These are phyloP conservation scores for Malurus alboscapulatus DNA, from an alignment of 2,113 vertebrate species.

Conservation along the genomic window DNA sequence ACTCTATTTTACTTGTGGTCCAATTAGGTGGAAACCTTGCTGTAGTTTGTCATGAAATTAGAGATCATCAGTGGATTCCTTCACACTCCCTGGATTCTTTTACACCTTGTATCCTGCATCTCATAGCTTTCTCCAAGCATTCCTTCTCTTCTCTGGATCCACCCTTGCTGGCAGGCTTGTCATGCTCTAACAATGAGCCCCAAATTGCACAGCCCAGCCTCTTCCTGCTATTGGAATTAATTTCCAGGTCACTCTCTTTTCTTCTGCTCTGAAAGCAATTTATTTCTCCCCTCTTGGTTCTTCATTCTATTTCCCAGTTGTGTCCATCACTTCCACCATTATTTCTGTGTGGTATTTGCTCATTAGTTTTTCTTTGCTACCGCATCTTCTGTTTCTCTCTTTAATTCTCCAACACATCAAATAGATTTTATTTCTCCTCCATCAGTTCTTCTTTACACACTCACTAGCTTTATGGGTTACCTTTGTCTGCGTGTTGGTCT, in stretches of 20 bases:
- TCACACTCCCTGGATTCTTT: background rate
- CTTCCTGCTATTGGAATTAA: conserved; percentile 45
- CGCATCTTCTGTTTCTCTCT: background rate
- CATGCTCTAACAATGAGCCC: background rate
- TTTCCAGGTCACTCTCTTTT: conserved; percentile 32
- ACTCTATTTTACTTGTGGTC: background rate
- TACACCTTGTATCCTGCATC: background rate
- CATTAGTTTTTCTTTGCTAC: background rate
- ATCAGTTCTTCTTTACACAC: background rate
- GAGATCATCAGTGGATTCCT: background rate
- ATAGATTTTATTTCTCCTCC: background rate
- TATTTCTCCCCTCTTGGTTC: background rate
- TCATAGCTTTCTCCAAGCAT: conserved; percentile 9
- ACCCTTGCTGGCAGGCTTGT: conserved; percentile 34
- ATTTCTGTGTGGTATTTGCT: background rate
- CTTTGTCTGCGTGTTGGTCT: background rate
- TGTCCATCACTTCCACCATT: background rate
- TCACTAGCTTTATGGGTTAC: background rate
- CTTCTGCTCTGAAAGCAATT: background rate
- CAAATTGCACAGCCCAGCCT: conserved; percentile 17
- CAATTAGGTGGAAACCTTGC: background rate
- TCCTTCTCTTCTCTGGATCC: conserved; percentile 23
- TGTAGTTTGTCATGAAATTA: background rate
- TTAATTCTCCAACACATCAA: background rate
- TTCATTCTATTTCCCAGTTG: background rate